phyloP scores from a whole-genome alignment of 2,888 invertebrate genomes.

The Troides helena region DNA sequence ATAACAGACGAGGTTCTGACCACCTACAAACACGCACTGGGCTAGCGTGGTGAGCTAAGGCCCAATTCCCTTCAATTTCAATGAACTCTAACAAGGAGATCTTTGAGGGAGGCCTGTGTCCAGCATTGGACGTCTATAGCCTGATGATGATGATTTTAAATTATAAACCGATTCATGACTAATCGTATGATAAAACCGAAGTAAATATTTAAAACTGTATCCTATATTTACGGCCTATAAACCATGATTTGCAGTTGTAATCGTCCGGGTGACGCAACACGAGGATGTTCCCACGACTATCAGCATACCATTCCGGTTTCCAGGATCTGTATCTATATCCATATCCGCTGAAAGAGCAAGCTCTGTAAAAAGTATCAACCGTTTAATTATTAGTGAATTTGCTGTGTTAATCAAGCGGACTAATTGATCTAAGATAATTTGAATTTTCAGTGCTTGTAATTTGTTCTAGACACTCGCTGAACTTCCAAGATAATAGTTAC shows the following conservation, averaged over 20 bases:
- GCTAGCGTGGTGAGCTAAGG: too few species aligned
- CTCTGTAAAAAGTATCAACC: slow-evolving; percentile 8
- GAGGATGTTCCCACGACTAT: slow-evolving; percentile 43
- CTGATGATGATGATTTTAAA: too few species aligned
- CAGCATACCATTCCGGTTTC: slow-evolving; percentile 34
- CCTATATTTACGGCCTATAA: background rate
- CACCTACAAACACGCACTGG: too few species aligned
- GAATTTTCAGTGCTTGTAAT: too few species aligned
- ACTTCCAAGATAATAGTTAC: too few species aligned
- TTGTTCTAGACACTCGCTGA: too few species aligned
- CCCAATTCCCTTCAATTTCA: too few species aligned
- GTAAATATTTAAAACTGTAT: background rate
- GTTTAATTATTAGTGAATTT: background rate
- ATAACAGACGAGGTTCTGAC: too few species aligned
- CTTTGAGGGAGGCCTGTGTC: too few species aligned
- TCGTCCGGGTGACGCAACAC: slow-evolving; percentile 27
- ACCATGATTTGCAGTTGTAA: slow-evolving; percentile 28
- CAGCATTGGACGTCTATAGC: too few species aligned
- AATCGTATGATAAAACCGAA: background rate
- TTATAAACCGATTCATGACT: too few species aligned
- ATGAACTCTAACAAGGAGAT: too few species aligned
- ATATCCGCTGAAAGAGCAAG: slow-evolving; percentile 19
- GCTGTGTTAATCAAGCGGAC: background rate
- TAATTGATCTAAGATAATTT: background rate
- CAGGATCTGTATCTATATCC: slow-evolving; percentile 32